phyloP scores from a whole-genome alignment of 1,140 invertebrate species.

The Scaptomyza montana region DNA sequence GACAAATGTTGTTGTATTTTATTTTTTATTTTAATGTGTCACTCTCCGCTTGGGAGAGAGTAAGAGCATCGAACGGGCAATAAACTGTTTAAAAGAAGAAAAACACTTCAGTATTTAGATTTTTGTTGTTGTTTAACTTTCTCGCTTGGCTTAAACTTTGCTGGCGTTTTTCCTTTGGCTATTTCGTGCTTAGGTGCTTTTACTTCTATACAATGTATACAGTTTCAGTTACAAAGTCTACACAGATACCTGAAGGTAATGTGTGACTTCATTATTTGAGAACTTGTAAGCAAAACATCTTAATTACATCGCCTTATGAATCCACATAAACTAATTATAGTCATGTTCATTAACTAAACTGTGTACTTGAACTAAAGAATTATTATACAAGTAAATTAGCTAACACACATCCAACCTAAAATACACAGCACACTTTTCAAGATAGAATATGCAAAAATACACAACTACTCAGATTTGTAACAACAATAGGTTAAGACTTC shows the following conservation, averaged over 20 bases:
- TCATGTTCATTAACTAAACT: not conserved
- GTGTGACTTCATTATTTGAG: not conserved
- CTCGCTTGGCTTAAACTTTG: conserved; percentile 22
- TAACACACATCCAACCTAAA: not conserved
- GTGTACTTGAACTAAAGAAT: too few species aligned
- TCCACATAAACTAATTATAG: not conserved
- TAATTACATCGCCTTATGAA: not conserved
- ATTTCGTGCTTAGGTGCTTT: conserved; percentile 30
- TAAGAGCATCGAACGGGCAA: conserved; percentile 17
- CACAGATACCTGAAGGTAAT: not conserved
- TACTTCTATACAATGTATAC: conserved; percentile 10
- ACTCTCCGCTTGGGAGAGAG: conserved; percentile 22
- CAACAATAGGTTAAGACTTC: not conserved
- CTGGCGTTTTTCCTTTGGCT: conserved; percentile 12
- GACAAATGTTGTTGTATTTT: not conserved
- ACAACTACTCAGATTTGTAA: not conserved
- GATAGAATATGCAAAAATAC: not conserved
- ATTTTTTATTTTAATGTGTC: not conserved
- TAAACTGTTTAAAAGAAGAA: conserved; percentile 31
- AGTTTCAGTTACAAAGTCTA: conserved; percentile 4
- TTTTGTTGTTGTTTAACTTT: not conserved
- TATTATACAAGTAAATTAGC: too few species aligned
- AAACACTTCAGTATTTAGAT: conserved; percentile 22
- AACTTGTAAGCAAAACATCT: not conserved
- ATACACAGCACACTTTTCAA: not conserved